Evolutionary conservation across 1,140 invertebrate genomes (phyloP), one percentile per base, ranked within the genome.

Genomic region (Nylanderia fulva): DNA sequence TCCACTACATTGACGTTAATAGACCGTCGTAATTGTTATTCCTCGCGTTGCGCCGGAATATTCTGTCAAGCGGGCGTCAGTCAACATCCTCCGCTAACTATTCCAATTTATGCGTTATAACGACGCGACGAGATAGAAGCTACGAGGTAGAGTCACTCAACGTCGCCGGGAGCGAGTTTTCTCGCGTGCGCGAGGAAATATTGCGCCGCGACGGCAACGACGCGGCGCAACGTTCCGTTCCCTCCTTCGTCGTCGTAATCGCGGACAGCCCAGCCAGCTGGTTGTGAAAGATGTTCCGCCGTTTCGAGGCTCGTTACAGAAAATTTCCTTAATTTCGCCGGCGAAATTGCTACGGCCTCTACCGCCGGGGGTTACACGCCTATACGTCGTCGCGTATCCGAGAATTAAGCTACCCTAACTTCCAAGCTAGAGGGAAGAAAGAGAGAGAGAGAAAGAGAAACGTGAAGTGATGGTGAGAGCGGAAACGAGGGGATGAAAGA

Each of bases 301-400:
- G 77, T 72, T 82, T 63, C 29, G 75, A 21, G 60, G 45, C 52
- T 58, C 72, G 60, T 42, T 68, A 87, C 63, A 85, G 88, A 89
- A 89, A 89, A 89, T 89, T 88, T 89, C 87, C 87, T 89, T 89
- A 89, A 89, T 89, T 89, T 84, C 45, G 27, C 61, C 56, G 82
- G 42, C 63, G 68, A 88, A 89, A 89, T 88, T 88, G 85, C 87
- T 58, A 64, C 84, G 83, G 79, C 71, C 86, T 71, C 76, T 71
- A 61, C 80, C 11, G 48, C 13, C 18, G 75, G 45, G 58, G 82
- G 52, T 21, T 36, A 18, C 33, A 56, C 76, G 86, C 72, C 68
- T 60, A 58, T 76, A 66, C 76, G 33, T 79, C 83, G 83, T 29
- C 58, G 74, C 66, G 88, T 86, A 89, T 89, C 29, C 77, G 48